Percentiles rank a stretch among this genome's conserved stretches.
These are phyloP conservation scores for Pelecanus crispus DNA, from an alignment of 2,113 vertebrate genomes.

Conservation along the genomic window DNA sequence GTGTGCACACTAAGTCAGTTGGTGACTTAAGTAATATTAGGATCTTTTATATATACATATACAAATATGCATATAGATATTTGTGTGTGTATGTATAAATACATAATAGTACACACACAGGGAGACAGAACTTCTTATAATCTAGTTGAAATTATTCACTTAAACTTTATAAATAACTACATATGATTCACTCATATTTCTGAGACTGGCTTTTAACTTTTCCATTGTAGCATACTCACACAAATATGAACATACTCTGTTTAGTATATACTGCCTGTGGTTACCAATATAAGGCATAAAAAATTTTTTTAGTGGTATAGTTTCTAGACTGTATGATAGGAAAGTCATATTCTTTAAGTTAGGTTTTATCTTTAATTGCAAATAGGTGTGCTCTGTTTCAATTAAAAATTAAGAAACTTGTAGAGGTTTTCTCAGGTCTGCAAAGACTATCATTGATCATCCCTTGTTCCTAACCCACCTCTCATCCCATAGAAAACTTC, in stretches of 20 bases:
- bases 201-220: not conserved
- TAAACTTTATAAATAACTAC: not conserved
- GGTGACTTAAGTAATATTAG: not conserved
- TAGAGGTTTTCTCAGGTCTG: not conserved
- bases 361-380: not conserved
- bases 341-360: not conserved
- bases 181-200: not conserved
- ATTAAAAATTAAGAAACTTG: not conserved
- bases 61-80: not conserved
- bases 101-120: accelerated
- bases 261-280: not conserved
- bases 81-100: not conserved
- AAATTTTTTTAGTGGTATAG: not conserved
- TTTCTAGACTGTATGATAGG: not conserved
- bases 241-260: not conserved
- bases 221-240: not conserved
- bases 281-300: not conserved
- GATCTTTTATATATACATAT: not conserved
- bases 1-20: not conserved
- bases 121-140: not conserved
- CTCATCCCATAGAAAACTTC: not conserved
- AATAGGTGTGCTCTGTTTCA: not conserved
- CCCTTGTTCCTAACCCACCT: not conserved
- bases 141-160: not conserved
- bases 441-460: not conserved